Conservation (phyloP, 2,797 vertebrate species). For the Hylomyscus alleni region DNA sequence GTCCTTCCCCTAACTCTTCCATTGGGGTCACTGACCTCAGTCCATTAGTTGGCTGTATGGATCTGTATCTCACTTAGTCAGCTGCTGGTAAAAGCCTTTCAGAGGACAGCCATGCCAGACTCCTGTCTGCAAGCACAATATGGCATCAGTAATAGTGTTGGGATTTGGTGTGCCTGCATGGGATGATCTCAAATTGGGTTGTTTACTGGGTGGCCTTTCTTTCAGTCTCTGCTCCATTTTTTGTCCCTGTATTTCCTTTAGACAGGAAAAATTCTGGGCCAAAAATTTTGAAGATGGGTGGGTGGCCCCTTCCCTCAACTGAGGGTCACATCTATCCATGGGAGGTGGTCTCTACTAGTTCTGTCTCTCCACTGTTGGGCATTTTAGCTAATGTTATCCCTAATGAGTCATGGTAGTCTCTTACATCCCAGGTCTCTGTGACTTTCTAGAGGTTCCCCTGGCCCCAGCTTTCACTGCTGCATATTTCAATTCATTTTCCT, state of each 20-base stretch:
- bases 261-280: neutral
- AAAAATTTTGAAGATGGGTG: neutral
- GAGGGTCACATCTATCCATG: too few relatives aligned
- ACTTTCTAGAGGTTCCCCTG: neutral
- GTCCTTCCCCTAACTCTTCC: neutral
- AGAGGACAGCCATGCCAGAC: neutral
- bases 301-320: neutral
- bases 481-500: neutral
- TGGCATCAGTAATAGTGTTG: neutral
- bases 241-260: neutral
- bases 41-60: neutral
- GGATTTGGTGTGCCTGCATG: neutral
- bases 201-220: neutral
- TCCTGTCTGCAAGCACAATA: neutral
- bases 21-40: neutral
- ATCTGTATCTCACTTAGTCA: neutral
- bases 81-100: neutral
- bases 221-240: neutral
- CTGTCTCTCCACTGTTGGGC: neutral
- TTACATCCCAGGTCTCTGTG: neutral
- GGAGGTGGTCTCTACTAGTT: neutral
- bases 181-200: neutral
- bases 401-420: neutral
- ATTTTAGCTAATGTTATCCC: neutral
- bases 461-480: neutral